Conservation (phyloP, 2,797 vertebrate genomes). For the Octomys mimax region DNA sequence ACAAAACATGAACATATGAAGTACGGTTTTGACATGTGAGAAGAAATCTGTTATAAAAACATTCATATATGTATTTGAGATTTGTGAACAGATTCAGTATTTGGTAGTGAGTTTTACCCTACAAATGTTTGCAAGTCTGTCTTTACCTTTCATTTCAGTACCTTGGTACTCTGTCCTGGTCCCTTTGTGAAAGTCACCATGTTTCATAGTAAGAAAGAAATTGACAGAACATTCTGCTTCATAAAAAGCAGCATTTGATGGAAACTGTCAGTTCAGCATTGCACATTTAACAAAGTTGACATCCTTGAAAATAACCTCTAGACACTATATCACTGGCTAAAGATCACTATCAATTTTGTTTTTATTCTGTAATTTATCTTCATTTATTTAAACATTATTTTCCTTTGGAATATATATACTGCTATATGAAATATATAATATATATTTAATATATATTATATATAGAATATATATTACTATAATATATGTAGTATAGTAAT, state of each 20-base stretch:
- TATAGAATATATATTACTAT: too few relatives aligned
- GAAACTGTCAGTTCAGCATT: constrained; percentile 7
- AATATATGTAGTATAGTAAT: too few relatives aligned
- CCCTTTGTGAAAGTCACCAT: not conserved
- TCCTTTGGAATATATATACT: not conserved
- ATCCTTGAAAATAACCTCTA: not conserved
- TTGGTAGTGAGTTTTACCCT: not conserved
- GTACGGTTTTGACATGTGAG: not conserved
- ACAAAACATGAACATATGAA: not conserved
- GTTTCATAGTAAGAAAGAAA: not conserved
- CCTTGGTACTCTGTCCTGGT: not conserved
- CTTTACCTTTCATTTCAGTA: not conserved
- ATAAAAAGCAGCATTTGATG: constrained; percentile 14
- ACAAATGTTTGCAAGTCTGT: not conserved
- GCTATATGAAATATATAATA: too few relatives aligned
- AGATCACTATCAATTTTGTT: not conserved
- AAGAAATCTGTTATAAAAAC: constrained; percentile 7
- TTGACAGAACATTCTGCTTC: not conserved
- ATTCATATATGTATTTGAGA: not conserved
- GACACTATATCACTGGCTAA: not conserved
- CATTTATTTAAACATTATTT: not conserved
- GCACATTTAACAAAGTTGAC: not conserved
- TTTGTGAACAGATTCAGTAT: not conserved
- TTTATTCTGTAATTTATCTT: not conserved
- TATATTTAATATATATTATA: too few relatives aligned